Conservation (phyloP, 2,888 invertebrate species). For the Amphipyra tragopoginis region DNA sequence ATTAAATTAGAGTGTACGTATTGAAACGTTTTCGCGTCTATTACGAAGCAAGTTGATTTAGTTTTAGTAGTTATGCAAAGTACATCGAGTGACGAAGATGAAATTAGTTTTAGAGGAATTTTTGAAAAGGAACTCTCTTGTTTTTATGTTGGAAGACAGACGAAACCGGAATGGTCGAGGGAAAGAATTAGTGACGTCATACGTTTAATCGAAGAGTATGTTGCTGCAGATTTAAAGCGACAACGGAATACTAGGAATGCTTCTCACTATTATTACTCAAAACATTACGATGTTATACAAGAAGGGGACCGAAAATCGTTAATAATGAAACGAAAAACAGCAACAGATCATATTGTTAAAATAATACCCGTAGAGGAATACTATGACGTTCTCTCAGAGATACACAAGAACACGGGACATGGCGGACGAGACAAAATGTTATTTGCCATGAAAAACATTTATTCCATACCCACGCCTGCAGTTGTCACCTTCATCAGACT, state of each 20-base stretch:
- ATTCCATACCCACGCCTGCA: slow-evolving; percentile 31
- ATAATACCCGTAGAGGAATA: slow-evolving; percentile 43
- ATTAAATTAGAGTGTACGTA: slow-evolving; percentile 1
- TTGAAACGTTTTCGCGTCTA: background rate
- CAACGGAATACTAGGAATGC: slow-evolving; percentile 9
- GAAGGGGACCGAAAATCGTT: slow-evolving; percentile 24
- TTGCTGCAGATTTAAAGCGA: background rate
- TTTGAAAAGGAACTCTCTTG: slow-evolving; percentile 9
- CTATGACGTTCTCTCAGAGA: slow-evolving; percentile 33
- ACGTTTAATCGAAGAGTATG: slow-evolving; percentile 23
- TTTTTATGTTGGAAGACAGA: slow-evolving; percentile 3
- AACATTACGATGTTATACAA: slow-evolving; percentile 31
- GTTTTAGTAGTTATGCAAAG: slow-evolving; percentile 6
- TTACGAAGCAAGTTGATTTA: background rate
- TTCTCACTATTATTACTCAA: slow-evolving; percentile 35
- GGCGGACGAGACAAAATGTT: slow-evolving; percentile 45
- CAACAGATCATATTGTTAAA: slow-evolving; percentile 12
- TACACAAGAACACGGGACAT: slow-evolving; percentile 35
- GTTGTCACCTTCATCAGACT: slow-evolving; percentile 23
- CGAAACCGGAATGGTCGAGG: slow-evolving; percentile 33
- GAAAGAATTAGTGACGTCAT: slow-evolving; percentile 27
- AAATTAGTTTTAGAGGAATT: background rate
- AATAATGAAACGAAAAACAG: slow-evolving; percentile 22
- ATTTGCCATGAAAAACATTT: slow-evolving; percentile 9
- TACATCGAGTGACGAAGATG: slow-evolving; percentile 6